Conservation (phyloP, 2,888 invertebrate genomes). For the Drosophila hamatofila region DNA sequence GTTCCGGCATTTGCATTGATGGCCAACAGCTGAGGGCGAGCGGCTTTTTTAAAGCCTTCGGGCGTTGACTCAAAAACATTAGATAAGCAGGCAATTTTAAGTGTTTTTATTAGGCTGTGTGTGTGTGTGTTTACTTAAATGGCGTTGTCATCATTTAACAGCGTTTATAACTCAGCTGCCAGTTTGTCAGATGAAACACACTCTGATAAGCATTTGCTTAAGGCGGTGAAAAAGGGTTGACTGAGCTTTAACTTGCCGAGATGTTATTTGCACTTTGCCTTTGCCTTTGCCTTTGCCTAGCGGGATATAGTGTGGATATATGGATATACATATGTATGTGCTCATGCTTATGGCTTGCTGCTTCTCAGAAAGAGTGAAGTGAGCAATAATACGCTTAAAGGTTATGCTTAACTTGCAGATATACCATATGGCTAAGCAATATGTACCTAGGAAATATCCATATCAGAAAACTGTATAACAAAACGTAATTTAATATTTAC, state of each 20-base stretch:
- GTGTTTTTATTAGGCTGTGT: constrained; percentile 40
- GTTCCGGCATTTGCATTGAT: constrained; percentile 28
- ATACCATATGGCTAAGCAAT: background rate
- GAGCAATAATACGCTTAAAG: background rate
- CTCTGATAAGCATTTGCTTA: constrained; percentile 41
- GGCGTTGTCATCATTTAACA: constrained; percentile 38
- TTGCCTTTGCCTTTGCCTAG: constrained; percentile 3
- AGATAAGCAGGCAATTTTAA: constrained; percentile 44
- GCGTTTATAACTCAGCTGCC: constrained; percentile 29
- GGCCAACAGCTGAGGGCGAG: constrained; percentile 6
- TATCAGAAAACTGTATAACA: too few relatives aligned
- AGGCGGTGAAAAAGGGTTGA: constrained; percentile 36
- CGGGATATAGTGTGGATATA: background rate
- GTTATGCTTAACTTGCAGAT: background rate
- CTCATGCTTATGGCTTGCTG: background rate
- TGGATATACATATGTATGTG: background rate
- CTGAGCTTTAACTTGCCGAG: constrained; percentile 16
- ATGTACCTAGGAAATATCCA: background rate
- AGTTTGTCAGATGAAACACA: constrained; percentile 33
- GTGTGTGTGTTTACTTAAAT: constrained; percentile 4
- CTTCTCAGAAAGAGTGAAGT: background rate
- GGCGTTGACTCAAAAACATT: constrained; percentile 20
- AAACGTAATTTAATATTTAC: background rate
- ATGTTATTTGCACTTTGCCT: background rate
- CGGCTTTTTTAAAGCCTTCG: constrained; percentile 21